phyloP scores from a whole-genome alignment of 23 tunicate genomes.

The Styela clava region DNA sequence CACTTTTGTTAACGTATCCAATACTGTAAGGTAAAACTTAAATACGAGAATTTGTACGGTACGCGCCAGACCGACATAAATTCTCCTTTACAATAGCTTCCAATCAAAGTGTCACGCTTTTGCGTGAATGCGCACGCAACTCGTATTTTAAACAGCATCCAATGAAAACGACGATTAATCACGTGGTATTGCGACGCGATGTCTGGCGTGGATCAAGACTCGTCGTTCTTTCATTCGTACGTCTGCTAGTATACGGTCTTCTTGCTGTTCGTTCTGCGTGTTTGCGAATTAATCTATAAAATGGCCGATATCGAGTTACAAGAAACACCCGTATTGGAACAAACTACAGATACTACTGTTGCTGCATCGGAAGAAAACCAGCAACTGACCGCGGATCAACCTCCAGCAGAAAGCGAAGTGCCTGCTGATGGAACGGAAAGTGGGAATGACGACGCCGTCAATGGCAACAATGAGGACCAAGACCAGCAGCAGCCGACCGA shows the following conservation, averaged over 20 bases:
- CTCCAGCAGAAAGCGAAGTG: background rate
- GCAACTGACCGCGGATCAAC: background rate
- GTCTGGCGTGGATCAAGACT: background rate
- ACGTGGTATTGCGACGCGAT: background rate
- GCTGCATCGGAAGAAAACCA: slow-evolving; percentile 9
- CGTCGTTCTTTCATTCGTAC: background rate
- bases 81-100: too few species aligned
- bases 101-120: background rate
- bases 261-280: background rate
- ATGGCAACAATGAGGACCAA: slow-evolving; percentile 5
- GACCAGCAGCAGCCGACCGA: too few species aligned
- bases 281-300: background rate
- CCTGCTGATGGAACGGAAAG: slow-evolving; percentile 1
- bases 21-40: too few species aligned
- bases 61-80: too few species aligned
- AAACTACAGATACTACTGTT: background rate
- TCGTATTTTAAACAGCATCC: background rate
- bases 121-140: background rate
- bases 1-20: too few species aligned
- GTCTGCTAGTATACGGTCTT: too few species aligned
- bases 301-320: background rate
- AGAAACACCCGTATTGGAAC: background rate
- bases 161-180: background rate
- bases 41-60: too few species aligned
- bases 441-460: slow-evolving; percentile 27